phyloP scores from a whole-genome alignment of 2,113 vertebrate species.

The Chamaetylas fuelleborni region DNA sequence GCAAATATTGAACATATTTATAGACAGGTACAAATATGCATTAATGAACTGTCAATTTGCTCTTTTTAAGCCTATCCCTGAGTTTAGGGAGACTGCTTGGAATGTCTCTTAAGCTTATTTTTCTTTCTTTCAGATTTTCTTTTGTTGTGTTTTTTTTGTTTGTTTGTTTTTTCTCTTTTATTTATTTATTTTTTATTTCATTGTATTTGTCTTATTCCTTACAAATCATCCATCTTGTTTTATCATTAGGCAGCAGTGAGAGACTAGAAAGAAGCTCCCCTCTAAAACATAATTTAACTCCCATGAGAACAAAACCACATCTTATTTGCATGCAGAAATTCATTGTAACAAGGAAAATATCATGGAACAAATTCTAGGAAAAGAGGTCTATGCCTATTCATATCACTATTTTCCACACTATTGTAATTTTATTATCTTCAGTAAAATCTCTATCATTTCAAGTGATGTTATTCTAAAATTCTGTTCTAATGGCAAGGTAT shows the following conservation, averaged over 20 bases:
- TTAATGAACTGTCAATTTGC: neutral
- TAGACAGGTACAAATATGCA: neutral
- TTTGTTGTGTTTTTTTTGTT: neutral
- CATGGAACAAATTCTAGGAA: neutral
- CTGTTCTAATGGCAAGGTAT: neutral
- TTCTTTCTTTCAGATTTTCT: neutral
- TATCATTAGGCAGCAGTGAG: neutral
- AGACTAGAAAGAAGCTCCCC: neutral
- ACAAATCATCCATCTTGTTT: neutral
- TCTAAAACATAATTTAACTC: neutral
- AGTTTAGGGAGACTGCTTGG: neutral
- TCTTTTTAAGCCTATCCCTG: neutral
- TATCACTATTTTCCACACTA: neutral
- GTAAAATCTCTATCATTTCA: neutral
- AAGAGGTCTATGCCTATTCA: neutral
- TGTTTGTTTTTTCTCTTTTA: neutral
- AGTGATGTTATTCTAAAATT: neutral
- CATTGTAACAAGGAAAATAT: neutral
- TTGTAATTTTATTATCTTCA: neutral
- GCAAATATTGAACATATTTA: conserved; percentile 3
- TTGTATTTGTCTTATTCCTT: neutral
- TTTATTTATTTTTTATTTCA: neutral
- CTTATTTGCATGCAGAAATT: neutral
- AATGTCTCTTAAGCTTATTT: neutral
- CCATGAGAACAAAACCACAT: neutral